Conservation (phyloP, 2,797 vertebrate species). For the Notolepis coatsorum region DNA sequence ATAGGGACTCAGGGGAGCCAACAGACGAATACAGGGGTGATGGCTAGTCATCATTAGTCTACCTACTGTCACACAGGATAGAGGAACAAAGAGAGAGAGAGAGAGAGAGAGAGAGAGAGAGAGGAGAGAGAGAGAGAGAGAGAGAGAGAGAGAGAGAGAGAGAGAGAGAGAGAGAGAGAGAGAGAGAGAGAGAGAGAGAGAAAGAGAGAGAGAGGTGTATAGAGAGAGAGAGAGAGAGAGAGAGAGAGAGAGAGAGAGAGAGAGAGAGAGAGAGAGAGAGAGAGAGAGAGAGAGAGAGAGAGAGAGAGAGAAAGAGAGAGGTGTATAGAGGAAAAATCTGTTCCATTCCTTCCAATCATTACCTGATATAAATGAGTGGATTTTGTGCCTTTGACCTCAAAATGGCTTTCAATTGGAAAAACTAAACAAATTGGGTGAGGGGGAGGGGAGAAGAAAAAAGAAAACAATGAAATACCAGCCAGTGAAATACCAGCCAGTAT, state of each 20-base stretch:
- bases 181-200: neutral
- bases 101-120: slow-evolving; percentile 7
- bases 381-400: no score
- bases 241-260: neutral
- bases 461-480: slow-evolving; percentile 45
- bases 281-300: neutral
- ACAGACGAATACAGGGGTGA: slow-evolving; percentile 21
- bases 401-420: no score
- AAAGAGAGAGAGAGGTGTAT: slow-evolving; percentile 4
- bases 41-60: slow-evolving; percentile 36
- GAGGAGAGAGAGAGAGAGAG: neutral
- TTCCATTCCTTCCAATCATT: slow-evolving; percentile 55
- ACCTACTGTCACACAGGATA: slow-evolving; percentile 17
- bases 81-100: neutral
- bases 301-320: neutral
- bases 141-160: neutral
- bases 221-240: slow-evolving; percentile 1
- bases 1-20: slow-evolving; percentile 5
- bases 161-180: neutral
- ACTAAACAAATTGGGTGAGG: no score
- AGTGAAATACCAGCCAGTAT: slow-evolving; percentile 1
- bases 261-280: neutral
- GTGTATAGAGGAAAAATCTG: neutral
- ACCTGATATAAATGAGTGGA: slow-evolving; percentile 29
- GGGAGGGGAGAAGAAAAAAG: slow-evolving; percentile 20